Percentiles rank a stretch among this genome's conserved stretches.
phyloP scores from a whole-genome alignment of 1,140 invertebrate species.

The Pseudomyrmex concolor region DNA sequence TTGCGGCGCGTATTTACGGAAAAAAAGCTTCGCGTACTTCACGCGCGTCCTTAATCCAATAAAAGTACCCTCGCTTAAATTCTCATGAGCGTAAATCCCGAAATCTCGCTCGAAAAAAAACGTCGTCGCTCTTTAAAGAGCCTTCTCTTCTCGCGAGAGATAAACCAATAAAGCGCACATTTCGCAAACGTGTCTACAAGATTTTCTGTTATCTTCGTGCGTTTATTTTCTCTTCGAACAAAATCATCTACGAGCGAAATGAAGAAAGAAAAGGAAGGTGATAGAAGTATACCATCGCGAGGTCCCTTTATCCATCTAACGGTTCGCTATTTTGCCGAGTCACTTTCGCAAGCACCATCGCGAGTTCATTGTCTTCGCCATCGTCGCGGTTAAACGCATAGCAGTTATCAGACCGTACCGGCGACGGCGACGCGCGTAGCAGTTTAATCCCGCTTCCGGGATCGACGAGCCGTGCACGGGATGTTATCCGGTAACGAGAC shows the following conservation, averaged over 20 bases:
- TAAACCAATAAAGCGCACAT: too few relatives aligned
- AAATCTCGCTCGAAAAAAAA: background rate
- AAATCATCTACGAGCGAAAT: background rate
- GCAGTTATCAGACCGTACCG: slow-evolving; percentile 9
- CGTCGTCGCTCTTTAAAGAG: too few relatives aligned
- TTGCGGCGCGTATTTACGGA: slow-evolving; percentile 35
- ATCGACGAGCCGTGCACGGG: slow-evolving; percentile 17
- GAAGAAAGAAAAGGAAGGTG: background rate
- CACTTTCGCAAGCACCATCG: background rate
- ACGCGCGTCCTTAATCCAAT: slow-evolving; percentile 18
- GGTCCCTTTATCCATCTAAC: background rate
- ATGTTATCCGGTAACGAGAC: slow-evolving; percentile 22
- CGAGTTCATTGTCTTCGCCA: background rate
- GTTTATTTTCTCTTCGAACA: background rate
- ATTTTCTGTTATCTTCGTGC: background rate
- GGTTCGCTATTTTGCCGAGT: background rate
- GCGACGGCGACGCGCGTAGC: slow-evolving; percentile 2
- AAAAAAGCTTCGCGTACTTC: slow-evolving; percentile 27
- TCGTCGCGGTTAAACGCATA: slow-evolving; percentile 19
- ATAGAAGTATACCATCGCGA: background rate
- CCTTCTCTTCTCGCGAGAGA: background rate
- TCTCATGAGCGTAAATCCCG: slow-evolving; percentile 51
- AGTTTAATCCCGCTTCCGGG: slow-evolving; percentile 25
- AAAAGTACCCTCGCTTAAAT: slow-evolving; percentile 51
- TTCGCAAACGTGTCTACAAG: background rate